Percentiles rank a stretch among this genome's conserved stretches.
These are phyloP conservation scores for Lytechinus variegatus DNA, from an alignment of 35 echinoderm and acorn worm genomes.

Conservation along the genomic window DNA sequence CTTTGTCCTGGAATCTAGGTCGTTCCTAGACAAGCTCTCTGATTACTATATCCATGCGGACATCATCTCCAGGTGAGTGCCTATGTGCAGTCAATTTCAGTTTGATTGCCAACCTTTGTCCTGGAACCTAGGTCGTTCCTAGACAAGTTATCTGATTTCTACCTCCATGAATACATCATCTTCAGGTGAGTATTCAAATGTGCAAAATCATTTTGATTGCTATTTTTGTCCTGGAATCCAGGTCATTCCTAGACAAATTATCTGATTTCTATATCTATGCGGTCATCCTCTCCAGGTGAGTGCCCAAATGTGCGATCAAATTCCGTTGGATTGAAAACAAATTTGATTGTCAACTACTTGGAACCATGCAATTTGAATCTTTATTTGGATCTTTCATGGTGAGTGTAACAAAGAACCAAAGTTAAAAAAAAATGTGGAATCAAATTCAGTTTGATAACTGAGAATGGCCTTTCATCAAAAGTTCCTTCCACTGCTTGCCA, in stretches of 20 bases:
- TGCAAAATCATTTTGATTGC: not conserved
- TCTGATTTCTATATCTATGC: conserved; percentile 97
- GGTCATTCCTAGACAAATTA: conserved; percentile 93
- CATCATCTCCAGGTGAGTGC: not conserved
- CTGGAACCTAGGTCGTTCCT: conserved; percentile 94
- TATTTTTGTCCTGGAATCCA: conserved; percentile 89
- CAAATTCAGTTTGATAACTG: too few species aligned
- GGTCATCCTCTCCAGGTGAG: conserved; percentile 88
- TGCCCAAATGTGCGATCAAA: not conserved
- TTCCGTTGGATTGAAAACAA: conserved; percentile 92
- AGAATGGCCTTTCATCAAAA: too few species aligned
- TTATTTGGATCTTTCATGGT: conserved; percentile 89
- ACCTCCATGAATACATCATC: conserved; percentile 89
- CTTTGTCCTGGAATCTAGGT: too few species aligned
- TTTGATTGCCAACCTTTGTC: conserved; percentile 87
- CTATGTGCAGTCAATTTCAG: too few species aligned
- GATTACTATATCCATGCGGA: too few species aligned
- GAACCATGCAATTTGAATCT: conserved; percentile 92
- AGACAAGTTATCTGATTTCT: conserved; percentile 96
- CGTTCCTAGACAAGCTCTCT: not conserved
- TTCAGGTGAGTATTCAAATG: conserved; percentile 62
- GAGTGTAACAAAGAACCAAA: not conserved
- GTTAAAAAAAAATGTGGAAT: too few species aligned
- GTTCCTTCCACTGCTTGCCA: too few species aligned
- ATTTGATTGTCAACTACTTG: conserved; percentile 93